These are phyloP conservation scores for Notothenia rossii DNA, from an alignment of 2,113 vertebrate genomes.

Conservation along the genomic window DNA sequence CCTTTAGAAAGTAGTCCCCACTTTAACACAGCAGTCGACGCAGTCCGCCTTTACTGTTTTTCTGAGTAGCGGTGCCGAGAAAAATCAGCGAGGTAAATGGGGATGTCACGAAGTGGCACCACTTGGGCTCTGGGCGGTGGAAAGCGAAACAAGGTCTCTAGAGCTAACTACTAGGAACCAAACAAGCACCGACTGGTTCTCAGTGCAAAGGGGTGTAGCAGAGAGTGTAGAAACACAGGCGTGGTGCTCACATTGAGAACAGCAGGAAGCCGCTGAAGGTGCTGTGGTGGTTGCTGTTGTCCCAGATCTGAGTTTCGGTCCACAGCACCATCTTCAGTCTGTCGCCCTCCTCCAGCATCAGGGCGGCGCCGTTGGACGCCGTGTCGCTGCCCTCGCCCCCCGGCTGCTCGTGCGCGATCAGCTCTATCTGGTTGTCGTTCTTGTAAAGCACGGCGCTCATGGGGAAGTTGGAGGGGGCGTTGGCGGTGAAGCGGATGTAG, in stretches of 20 bases:
- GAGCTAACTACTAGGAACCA: too few relatives aligned
- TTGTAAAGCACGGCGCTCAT: conserved; percentile 71
- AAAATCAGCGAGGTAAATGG: too few relatives aligned
- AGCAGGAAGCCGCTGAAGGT: conserved; percentile 75
- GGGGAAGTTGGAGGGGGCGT: conserved; percentile 50
- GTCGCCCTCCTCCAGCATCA: conserved; percentile 68
- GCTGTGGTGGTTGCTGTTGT: conserved; percentile 75
- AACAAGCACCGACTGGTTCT: too few relatives aligned
- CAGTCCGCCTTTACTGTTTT: too few relatives aligned
- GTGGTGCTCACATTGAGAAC: conserved; percentile 40
- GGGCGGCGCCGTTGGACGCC: conserved; percentile 68
- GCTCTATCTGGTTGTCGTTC: not conserved
- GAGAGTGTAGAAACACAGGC: not conserved
- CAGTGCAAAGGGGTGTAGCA: not conserved
- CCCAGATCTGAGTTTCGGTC: conserved; percentile 70
- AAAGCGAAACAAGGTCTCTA: too few relatives aligned
- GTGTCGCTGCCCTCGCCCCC: conserved; percentile 73
- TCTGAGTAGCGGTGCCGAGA: too few relatives aligned
- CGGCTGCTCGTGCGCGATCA: conserved; percentile 64
- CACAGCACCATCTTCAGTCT: conserved; percentile 55
- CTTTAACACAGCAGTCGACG: too few relatives aligned
- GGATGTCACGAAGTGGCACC: too few relatives aligned
- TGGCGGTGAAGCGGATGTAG: conserved; percentile 71
- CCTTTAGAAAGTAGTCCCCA: too few relatives aligned
- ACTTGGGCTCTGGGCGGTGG: too few relatives aligned